Base-by-base conservation (phyloP, 2,113 vertebrate species). In the Mandrillus leucophaeus region DNA sequence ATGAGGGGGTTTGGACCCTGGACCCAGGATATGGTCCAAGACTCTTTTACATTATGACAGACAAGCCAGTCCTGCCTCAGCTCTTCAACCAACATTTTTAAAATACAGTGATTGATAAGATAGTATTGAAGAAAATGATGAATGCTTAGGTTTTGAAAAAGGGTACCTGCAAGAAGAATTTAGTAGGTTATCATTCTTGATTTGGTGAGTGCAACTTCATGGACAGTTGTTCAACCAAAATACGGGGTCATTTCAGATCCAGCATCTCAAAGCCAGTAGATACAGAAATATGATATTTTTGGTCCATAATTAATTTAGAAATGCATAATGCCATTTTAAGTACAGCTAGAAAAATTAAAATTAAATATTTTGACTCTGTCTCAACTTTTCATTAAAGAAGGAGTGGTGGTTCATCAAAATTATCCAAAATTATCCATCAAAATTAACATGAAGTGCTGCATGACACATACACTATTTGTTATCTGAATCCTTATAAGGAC, bases 361-460 rank as follows among this genome's bases (percentile, higher is more conserved):
- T 14, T 57, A 91, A 72, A 52, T 73, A 86, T 38, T 52, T 23
- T 70, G 6, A 52, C 73, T 87, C 27, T 55, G 6, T 87, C 30
- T 87, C 79, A 90, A 93, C 9, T 88, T 16, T 38, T 75, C 35
- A n/a, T 40, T 73, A 88, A 97, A 82, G 70, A 45, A 76, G 86
- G 55, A 82, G 16, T 3, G 59, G 6, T 40, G 80, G 72, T 45
- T 89, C 20, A 50, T 95, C 38, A 85, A n/a, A 81, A 17, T 84
- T 45, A 45, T 45, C 45, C 20, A 57, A n/a, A 81, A 17, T 84
- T 45, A 45, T 45, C 45, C 20, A 57, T 94, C 32, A 85, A 32
- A 81, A 13, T 84, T 55, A 48, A 81, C 18, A 0, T 76, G 35
- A 84, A 38, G 3, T 25, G n/a, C 82, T 82, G n/a, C 55, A 11